A percentile compares a stretch with the other conserved stretches of the same genome.
phyloP scores from a whole-genome alignment of 2,888 invertebrate genomes.

The Shargacucullia verbasci region DNA sequence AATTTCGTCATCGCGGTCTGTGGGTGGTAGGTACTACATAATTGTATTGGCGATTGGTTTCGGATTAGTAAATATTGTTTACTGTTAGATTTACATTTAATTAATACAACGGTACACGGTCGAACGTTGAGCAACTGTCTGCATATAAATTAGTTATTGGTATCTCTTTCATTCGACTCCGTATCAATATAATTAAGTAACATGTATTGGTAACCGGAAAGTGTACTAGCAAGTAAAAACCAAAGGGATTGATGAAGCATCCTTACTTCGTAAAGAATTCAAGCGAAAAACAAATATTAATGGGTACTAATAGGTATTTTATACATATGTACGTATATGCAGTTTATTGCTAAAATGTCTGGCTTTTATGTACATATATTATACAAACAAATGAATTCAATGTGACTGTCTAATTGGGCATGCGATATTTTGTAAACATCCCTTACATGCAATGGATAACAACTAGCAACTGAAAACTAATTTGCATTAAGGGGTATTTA shows the following conservation, averaged over 20 bases:
- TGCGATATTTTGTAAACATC: no score
- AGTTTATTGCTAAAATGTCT: no score
- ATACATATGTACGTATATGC: no score
- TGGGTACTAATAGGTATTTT: no score
- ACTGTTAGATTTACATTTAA: slow-evolving; percentile 63
- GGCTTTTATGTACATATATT: no score
- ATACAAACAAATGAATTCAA: no score
- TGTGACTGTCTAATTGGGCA: no score
- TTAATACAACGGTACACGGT: slow-evolving; percentile 58
- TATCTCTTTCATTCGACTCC: slow-evolving; percentile 32
- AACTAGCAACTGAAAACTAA: no score
- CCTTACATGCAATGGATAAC: no score
- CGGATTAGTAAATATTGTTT: slow-evolving; percentile 62
- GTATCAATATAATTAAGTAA: slow-evolving; percentile 25
- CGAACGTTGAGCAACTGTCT: slow-evolving; percentile 53
- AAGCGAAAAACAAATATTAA: no score
- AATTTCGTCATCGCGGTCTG: slow-evolving; percentile 57
- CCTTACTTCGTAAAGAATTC: no score
- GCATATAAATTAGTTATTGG: slow-evolving; percentile 53
- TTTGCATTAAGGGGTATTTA: no score
- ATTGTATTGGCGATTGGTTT: slow-evolving; percentile 54
- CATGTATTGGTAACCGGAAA: slow-evolving; percentile 24
- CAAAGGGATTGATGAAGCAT: neutral
- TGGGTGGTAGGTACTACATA: slow-evolving; percentile 51
- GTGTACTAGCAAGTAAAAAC: slow-evolving; percentile 7